Conservation (phyloP, 2,113 vertebrate species). For the Heliornis fulica region DNA sequence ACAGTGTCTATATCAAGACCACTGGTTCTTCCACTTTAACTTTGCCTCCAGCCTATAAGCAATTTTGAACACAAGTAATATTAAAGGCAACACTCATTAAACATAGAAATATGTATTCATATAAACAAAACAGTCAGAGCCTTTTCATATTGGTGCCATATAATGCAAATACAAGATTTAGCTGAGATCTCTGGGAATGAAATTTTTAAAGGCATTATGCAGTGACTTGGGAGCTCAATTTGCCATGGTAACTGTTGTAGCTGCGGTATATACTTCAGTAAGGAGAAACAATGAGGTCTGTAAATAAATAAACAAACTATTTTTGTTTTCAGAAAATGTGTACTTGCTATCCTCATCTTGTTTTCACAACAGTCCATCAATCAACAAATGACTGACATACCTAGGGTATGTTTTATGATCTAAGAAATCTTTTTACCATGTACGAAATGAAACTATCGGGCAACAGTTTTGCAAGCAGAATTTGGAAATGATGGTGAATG, state of each 20-base stretch:
- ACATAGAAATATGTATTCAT: neutral
- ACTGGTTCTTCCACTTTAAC: neutral
- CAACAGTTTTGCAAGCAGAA: neutral
- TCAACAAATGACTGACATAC: neutral
- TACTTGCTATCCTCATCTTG: neutral
- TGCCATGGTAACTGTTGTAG: slow-evolving; percentile 55
- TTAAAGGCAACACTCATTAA: neutral
- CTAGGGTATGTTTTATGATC: neutral
- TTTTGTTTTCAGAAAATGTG: neutral
- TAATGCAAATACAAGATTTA: neutral
- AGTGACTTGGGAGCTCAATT: slow-evolving; percentile 14
- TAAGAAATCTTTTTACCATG: neutral
- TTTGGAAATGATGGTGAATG: slow-evolving; percentile 20
- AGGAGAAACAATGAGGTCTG: neutral
- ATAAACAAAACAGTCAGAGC: neutral
- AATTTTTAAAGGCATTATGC: slow-evolving; percentile 3
- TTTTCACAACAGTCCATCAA: neutral
- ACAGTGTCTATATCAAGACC: neutral
- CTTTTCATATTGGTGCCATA: neutral
- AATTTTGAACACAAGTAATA: neutral
- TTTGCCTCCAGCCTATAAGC: neutral
- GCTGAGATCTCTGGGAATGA: neutral
- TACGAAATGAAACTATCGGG: neutral
- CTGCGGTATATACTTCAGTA: neutral
- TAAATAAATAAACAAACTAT: slow-evolving; percentile 4